phyloP scores from a whole-genome alignment of 2,888 invertebrate species.

The Pseudococcus viburni region DNA sequence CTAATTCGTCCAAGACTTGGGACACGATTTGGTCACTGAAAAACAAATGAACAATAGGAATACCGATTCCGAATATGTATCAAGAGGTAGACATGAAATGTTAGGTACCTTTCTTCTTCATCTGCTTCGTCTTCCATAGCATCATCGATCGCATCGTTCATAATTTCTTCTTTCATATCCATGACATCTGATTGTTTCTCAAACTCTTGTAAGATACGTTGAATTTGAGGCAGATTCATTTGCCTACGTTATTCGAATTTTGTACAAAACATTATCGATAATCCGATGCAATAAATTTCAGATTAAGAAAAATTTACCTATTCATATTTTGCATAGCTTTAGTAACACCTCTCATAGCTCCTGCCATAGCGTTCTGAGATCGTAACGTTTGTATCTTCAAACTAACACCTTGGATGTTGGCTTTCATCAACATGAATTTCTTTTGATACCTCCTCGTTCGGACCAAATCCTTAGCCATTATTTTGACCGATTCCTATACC shows the following conservation, averaged over 20 bases:
- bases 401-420: conserved; percentile 98
- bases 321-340: conserved; percentile 99
- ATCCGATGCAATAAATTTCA: background rate
- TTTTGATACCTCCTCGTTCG: conserved; percentile 95
- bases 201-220: conserved; percentile 96
- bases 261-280: background rate
- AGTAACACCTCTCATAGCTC: conserved; percentile 99
- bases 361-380: conserved; percentile 99
- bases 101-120: conserved; percentile 90
- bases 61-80: background rate
- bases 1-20: conserved; percentile 97
- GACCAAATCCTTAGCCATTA: conserved; percentile 99
- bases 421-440: conserved; percentile 99
- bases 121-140: conserved; percentile 99
- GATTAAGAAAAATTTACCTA: conserved; percentile 72
- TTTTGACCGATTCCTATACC: conserved; percentile 94
- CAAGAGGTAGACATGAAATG: background rate
- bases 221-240: conserved; percentile 98
- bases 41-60: conserved; percentile 68
- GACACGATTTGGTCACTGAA: conserved; percentile 91
- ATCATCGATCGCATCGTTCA: conserved; percentile 97
- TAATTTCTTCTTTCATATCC: conserved; percentile 99
- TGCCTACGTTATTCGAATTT: conserved; percentile 74
- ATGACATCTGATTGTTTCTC: conserved; percentile 99
- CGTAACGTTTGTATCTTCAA: conserved; percentile 97